phyloP scores from a whole-genome alignment of 2,888 invertebrate genomes.

The Carpatolechia fugitivella region DNA sequence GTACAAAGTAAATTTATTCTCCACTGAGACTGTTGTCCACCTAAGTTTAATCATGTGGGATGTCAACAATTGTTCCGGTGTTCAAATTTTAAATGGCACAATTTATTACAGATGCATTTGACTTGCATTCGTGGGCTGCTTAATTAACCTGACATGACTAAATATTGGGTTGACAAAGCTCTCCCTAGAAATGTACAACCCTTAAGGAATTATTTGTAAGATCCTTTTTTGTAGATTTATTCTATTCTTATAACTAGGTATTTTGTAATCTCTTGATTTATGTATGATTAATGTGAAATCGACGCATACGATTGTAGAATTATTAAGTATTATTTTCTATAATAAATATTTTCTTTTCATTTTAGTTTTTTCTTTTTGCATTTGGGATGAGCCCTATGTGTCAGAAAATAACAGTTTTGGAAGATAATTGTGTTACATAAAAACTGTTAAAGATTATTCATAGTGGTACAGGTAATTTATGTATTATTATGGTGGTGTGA shows the following conservation, averaged over 20 bases:
- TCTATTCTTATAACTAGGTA: constrained; percentile 51
- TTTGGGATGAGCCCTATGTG: background rate
- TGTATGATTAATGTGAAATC: constrained; percentile 47
- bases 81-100: constrained; percentile 24
- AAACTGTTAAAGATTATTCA: constrained; percentile 8
- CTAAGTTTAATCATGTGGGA: constrained; percentile 66
- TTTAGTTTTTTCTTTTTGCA: constrained; percentile 15
- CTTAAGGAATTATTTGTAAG: constrained; percentile 73
- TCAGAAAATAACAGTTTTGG: constrained; percentile 21
- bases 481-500: constrained; percentile 25
- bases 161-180: constrained; percentile 63
- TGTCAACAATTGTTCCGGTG: constrained; percentile 20
- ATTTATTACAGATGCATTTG: constrained; percentile 58
- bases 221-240: constrained; percentile 69
- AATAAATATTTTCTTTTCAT: constrained; percentile 56
- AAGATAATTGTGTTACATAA: constrained; percentile 27
- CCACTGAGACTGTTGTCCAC: constrained; percentile 50
- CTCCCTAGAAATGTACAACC: constrained; percentile 75
- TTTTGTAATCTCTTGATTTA: constrained; percentile 75
- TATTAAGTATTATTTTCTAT: constrained; percentile 73
- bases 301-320: constrained; percentile 60
- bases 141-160: constrained; percentile 56
- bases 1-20: constrained; percentile 50
- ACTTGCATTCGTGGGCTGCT: constrained; percentile 37
- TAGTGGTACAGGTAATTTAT: background rate